Evolutionary conservation across 1,140 invertebrate genomes (phyloP), one percentile per base, ranked within the genome.

Genomic region (Choristoneura fumiferana): DNA sequence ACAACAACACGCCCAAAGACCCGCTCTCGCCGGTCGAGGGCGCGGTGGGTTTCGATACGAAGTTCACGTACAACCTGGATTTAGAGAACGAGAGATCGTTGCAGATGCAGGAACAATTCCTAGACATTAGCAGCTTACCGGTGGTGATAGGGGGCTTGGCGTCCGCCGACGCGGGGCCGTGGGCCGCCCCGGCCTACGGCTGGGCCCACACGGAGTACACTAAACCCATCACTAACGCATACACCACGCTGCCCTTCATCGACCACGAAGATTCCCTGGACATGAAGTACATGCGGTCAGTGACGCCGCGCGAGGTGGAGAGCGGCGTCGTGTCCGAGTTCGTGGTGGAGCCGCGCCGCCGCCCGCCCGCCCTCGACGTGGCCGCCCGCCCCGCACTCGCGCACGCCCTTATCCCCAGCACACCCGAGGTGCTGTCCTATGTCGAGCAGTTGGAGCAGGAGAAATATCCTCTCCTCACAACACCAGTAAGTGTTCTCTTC

Each of bases 371-470:
- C 3, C 66, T 84, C 0, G 71, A 82, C 66, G 73, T 81, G 29
- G 60, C 63, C 38, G 49, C 67, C 10, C 65, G 62, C 66, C 13
- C 74, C 69, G 12, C 13, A 54, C 55, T 45, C 65, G 63, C 59
- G 62, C 54, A 64, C n/a, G n/a, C n/a, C 45, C 65, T 74, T 60
- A 54, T 72, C 67, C 80, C 86, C 65, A 87, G 75, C 69, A 89
- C 86, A n/a, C 86, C 86, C 6, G 86, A 87, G 18, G 76, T 89
- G 14, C 77, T 89, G 13, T 81, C 61, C 57, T 80, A 73, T 58
- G 84, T 89, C 40, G 81, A 85, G 69, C 83, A 87, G 45, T 58
- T 87, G 62, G 84, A 88, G 60, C 78, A 76, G 56, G 84, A 87
- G 37, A 85, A 81, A 72, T 70, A 61, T 57, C 54, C 71, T 36